These are phyloP conservation scores for Pelvicachromis taeniatus DNA, from an alignment of 2,113 vertebrate genomes.

Conservation along the genomic window DNA sequence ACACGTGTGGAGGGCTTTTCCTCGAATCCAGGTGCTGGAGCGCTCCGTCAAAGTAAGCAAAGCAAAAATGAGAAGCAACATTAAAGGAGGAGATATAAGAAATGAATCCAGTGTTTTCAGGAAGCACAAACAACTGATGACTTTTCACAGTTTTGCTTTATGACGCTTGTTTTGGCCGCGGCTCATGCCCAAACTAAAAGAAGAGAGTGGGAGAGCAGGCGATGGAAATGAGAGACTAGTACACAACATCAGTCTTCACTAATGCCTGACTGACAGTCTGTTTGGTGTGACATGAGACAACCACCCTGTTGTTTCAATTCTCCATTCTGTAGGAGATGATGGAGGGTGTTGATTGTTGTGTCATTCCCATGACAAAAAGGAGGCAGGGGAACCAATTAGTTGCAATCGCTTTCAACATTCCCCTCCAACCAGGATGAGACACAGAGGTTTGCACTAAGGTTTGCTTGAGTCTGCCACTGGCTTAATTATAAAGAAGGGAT, in stretches of 20 bases:
- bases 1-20: constrained; percentile 33
- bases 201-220: background rate
- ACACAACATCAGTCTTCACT: constrained; percentile 48
- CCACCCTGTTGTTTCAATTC: constrained; percentile 31
- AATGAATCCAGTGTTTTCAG: constrained; percentile 21
- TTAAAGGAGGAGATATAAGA: background rate
- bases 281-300: constrained; percentile 17
- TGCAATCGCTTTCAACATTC: constrained; percentile 50
- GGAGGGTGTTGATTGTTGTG: constrained; percentile 32
- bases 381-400: constrained; percentile 70
- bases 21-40: constrained; percentile 22
- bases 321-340: constrained; percentile 8
- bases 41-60: constrained; percentile 24
- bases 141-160: background rate
- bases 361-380: constrained; percentile 58
- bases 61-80: constrained; percentile 5
- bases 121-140: background rate
- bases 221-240: background rate
- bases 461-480: constrained; percentile 21
- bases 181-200: background rate
- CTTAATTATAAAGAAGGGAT: constrained; percentile 52
- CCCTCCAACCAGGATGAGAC: constrained; percentile 28
- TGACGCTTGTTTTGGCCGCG: background rate
- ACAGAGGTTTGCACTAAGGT: constrained; percentile 1
- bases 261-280: constrained; percentile 24